Percentiles rank a stretch among this genome's conserved stretches.
Evolutionary conservation across 2,888 invertebrate genomes (phyloP).

Genomic region (Patella pellucida): DNA sequence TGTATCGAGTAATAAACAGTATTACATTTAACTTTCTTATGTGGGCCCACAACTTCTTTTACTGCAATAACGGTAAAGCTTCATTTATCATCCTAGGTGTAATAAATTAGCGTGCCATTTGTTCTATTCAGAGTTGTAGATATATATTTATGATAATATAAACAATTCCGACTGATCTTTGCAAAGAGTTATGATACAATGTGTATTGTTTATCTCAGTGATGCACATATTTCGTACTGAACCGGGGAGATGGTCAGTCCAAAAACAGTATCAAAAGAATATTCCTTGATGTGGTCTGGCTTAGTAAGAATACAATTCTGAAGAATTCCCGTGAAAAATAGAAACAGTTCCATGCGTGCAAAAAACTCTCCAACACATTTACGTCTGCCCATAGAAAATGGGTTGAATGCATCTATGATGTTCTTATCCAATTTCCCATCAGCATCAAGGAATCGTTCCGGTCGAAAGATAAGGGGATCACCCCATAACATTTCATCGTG

Average conservation of each 20-base stretch:
- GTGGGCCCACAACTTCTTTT: no score
- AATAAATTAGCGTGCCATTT: no score
- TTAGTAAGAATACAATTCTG: slow-evolving; percentile 36
- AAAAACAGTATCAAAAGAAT: slow-evolving; percentile 15
- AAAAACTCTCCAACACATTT: slow-evolving; percentile 54
- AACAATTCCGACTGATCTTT: no score
- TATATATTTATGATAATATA: no score
- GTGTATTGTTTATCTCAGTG: background rate
- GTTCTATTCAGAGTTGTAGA: no score
- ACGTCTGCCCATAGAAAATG: slow-evolving; percentile 47
- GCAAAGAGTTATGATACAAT: no score
- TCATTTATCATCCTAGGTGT: no score
- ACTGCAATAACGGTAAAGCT: no score
- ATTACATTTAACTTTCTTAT: no score
- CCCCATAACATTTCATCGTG: slow-evolving; percentile 32
- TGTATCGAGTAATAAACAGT: no score
- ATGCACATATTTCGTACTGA: slow-evolving; percentile 13
- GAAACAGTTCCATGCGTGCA: slow-evolving; percentile 48
- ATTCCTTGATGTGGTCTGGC: background rate
- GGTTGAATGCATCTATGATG: slow-evolving; percentile 33
- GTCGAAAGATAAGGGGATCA: slow-evolving; percentile 33
- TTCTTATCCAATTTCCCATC: slow-evolving; percentile 19
- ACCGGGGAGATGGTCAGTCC: slow-evolving; percentile 23
- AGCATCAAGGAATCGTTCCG: slow-evolving; percentile 30
- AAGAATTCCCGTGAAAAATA: slow-evolving; percentile 43